Conservation (phyloP, 2,888 invertebrate species). For the Aspidiotus destructor region DNA sequence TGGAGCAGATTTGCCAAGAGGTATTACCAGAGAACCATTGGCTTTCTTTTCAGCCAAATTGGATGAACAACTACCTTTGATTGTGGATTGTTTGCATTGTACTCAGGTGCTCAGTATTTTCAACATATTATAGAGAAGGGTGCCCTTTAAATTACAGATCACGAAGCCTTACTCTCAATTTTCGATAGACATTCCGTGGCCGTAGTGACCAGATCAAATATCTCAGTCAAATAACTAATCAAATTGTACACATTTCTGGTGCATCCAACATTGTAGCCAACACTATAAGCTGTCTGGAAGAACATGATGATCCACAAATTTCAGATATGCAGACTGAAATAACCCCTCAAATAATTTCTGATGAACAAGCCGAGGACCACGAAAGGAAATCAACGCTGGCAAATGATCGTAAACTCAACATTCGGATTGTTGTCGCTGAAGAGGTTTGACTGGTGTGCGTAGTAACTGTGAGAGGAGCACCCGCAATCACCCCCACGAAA, state of each 20-base stretch:
- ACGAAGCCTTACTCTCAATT: not conserved
- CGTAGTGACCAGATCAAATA: not conserved
- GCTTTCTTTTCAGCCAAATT: not conserved
- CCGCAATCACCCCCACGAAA: not conserved
- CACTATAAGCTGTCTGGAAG: not conserved
- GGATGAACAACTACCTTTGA: not conserved
- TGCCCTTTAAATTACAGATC: too few relatives aligned
- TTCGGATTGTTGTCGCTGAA: not conserved
- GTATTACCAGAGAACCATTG: not conserved
- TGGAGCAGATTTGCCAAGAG: constrained; percentile 38
- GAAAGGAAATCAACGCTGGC: not conserved
- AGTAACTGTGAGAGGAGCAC: not conserved
- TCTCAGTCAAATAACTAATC: not conserved
- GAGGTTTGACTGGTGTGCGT: not conserved
- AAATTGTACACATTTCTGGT: constrained; percentile 1
- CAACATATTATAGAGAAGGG: not conserved
- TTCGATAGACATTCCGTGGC: not conserved
- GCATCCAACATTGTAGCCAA: not conserved
- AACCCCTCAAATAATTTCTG: not conserved
- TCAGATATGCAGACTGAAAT: not conserved
- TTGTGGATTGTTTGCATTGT: not conserved
- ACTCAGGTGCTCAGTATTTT: not conserved
- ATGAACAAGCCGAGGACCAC: not conserved
- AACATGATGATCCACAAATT: not conserved
- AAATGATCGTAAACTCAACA: not conserved